phyloP scores from a whole-genome alignment of 2,113 vertebrate genomes.

The Lycocorax pyrrhopterus region DNA sequence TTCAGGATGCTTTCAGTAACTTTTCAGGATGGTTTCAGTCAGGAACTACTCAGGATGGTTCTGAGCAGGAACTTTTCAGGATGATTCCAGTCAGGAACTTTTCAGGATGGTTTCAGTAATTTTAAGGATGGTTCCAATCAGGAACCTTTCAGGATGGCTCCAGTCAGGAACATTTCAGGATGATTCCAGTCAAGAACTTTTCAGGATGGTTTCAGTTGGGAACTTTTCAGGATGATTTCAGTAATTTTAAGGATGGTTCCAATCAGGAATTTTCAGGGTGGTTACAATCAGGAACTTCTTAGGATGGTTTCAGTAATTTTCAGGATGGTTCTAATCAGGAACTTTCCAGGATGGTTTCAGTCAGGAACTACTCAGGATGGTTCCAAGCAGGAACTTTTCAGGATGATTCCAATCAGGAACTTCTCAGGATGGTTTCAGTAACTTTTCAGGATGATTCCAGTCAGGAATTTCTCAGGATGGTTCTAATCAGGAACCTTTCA shows the following conservation, averaged over 20 bases:
- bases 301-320: neutral
- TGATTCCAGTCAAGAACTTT: neutral
- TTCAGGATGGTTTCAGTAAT: fast-evolving
- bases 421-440: neutral
- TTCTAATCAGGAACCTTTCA: neutral
- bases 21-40: neutral
- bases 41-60: neutral
- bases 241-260: fast-evolving
- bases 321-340: neutral
- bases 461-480: neutral
- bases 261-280: neutral
- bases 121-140: fast-evolving
- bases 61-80: neutral
- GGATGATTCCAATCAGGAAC: neutral
- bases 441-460: neutral
- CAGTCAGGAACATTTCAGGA: neutral
- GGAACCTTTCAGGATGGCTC: neutral
- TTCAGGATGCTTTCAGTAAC: neutral
- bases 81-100: neutral
- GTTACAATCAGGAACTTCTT: neutral
- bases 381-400: fast-evolving
- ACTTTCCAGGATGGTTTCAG: neutral
- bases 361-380: fast-evolving
- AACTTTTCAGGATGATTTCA: neutral
- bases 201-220: fast-evolving